Evolutionary conservation across 53 echinoderm and acorn worm species (phyloP).

Genomic region (Echinometra lucunter): DNA sequence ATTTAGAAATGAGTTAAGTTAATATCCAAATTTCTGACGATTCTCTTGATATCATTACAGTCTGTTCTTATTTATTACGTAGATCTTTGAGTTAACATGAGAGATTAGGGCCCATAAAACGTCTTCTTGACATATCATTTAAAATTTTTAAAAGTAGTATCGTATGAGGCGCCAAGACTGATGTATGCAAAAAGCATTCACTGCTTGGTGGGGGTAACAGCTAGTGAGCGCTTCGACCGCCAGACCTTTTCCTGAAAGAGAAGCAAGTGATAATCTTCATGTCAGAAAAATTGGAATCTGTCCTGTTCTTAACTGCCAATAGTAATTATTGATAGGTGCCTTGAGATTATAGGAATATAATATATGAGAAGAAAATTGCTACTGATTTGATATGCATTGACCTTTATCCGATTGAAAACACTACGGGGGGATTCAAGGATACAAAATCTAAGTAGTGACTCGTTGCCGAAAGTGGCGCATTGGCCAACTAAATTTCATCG

Average conservation of each 20-base stretch:
- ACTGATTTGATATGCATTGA: not conserved
- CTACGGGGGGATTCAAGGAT: not conserved
- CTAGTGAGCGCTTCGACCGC: too few relatives aligned
- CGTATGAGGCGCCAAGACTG: too few relatives aligned
- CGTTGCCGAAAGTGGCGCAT: not conserved
- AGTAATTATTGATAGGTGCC: not conserved
- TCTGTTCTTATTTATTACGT: too few relatives aligned
- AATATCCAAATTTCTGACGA: too few relatives aligned
- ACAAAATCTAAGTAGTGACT: not conserved
- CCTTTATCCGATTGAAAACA: conserved; percentile 1
- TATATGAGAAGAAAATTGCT: not conserved
- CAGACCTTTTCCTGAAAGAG: not conserved
- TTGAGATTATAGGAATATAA: not conserved
- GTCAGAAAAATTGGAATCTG: not conserved
- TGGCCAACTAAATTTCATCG: not conserved
- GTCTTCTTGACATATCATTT: too few relatives aligned
- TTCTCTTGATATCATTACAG: too few relatives aligned
- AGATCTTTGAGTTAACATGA: too few relatives aligned
- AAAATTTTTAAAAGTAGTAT: too few relatives aligned
- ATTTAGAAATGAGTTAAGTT: not conserved
- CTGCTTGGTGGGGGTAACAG: too few relatives aligned
- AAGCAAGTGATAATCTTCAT: not conserved
- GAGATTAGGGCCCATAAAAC: too few relatives aligned
- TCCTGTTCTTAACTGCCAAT: not conserved
- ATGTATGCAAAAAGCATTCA: too few relatives aligned